Evolutionary conservation across 53 echinoderm and acorn worm species (phyloP).

Genomic region (Henricia sp.): DNA sequence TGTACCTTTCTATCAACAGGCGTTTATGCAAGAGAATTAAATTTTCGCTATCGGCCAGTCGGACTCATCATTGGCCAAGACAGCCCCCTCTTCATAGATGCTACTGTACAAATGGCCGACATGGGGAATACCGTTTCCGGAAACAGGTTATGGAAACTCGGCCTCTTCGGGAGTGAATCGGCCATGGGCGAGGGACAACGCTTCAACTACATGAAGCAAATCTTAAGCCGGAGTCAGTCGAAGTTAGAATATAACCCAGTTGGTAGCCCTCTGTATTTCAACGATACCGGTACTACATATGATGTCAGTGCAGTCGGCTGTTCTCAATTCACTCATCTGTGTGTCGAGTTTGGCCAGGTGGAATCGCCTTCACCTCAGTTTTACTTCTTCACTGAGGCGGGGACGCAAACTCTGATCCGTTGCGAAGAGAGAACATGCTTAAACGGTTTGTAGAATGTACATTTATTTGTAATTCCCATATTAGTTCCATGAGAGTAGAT

Average conservation of each 20-base stretch:
- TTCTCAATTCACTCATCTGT: conserved; percentile 31
- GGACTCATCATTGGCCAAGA: conserved; percentile 75
- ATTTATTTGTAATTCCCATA: too few relatives aligned
- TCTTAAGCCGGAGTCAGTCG: conserved; percentile 38
- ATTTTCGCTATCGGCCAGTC: conserved; percentile 72
- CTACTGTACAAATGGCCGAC: conserved; percentile 73
- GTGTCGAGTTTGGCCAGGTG: conserved; percentile 60
- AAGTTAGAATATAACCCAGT: conserved; percentile 5
- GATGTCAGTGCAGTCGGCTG: conserved; percentile 63
- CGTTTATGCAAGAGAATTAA: conserved; percentile 69
- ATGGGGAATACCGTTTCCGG: conserved; percentile 59
- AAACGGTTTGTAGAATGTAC: too few relatives aligned
- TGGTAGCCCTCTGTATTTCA: conserved; percentile 35
- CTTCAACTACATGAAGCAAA: conserved; percentile 23
- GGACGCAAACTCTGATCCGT: conserved; percentile 35
- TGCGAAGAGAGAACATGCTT: conserved; percentile 59
- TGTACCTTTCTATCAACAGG: too few relatives aligned
- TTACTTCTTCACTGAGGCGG: conserved; percentile 50
- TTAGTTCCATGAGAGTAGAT: too few relatives aligned
- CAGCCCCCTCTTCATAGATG: conserved; percentile 74
- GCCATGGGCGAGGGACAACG: conserved; percentile 42
- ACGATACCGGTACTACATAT: conserved; percentile 42
- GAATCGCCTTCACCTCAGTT: conserved; percentile 57
- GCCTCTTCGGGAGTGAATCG: conserved; percentile 52
- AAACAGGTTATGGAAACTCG: conserved; percentile 48